Evolutionary conservation across 1,140 invertebrate species (phyloP).

Genomic region (Leptestheria dahalacensis): DNA sequence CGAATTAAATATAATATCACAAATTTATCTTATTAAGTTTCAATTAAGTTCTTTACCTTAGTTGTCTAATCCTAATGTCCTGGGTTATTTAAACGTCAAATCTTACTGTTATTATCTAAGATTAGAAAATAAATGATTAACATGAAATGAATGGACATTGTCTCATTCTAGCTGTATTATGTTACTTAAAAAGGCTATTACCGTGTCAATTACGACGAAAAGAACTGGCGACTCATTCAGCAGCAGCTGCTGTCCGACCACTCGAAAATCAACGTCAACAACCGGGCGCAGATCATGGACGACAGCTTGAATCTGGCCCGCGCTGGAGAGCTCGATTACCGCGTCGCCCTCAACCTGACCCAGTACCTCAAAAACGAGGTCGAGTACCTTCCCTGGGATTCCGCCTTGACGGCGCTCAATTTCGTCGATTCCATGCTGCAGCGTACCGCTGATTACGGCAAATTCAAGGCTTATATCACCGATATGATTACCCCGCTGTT

Average conservation of each 20-base stretch:
- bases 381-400: slow-evolving; percentile 46
- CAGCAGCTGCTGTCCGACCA: slow-evolving; percentile 25
- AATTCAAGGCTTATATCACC: slow-evolving; percentile 53
- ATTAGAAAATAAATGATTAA: too few species aligned
- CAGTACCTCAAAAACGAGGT: slow-evolving; percentile 42
- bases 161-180: background rate
- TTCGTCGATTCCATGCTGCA: slow-evolving; percentile 58
- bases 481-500: slow-evolving; percentile 46
- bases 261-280: slow-evolving; percentile 30
- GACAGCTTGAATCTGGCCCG: slow-evolving; percentile 41
- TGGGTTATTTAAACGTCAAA: too few species aligned
- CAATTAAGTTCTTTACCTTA: too few species aligned
- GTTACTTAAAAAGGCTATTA: slow-evolving; percentile 31
- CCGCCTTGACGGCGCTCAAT: slow-evolving; percentile 43
- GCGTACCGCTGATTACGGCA: slow-evolving; percentile 49
- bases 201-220: slow-evolving; percentile 37
- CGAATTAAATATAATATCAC: too few species aligned
- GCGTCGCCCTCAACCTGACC: slow-evolving; percentile 37
- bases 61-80: too few species aligned
- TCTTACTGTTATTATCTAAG: too few species aligned
- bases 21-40: too few species aligned
- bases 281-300: slow-evolving; percentile 43
- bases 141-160: too few species aligned
- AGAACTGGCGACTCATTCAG: slow-evolving; percentile 33
- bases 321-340: slow-evolving; percentile 27